Evolutionary conservation across 2,888 invertebrate genomes (phyloP), one percentile per base, ranked within the genome.

Genomic region (Drosophila quasianomalipes): DNA sequence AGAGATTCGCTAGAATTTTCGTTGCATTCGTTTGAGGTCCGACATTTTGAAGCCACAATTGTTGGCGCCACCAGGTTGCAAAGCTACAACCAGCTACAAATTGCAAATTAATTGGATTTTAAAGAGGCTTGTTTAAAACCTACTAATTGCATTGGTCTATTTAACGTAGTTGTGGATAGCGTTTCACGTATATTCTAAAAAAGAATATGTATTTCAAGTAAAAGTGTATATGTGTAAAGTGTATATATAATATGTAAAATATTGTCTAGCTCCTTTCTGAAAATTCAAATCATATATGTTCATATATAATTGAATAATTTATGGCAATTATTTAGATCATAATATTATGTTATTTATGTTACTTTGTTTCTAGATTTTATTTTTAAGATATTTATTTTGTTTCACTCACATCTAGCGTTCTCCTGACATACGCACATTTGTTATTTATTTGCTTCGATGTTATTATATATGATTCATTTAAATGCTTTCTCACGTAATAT

Each of bases 11-110:
- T n/a, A 19, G 33, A 62, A 58, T 63, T 64, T 81, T 55, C 35
- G 73, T 76, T 51, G 73, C 79, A 81, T 66, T 60, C 63, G 57
- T 74, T 81, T 79, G 39, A 53, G 81, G 69, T 61, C 53, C n/a
- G 58, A 28, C 72, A 52, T 47, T 51, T 47, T 53, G 28, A 30
- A 31, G 41, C 51, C 58, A 39, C 60, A 54, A 44, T 71, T 59
- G 70, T 59, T 57, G 63, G 70, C 49, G 51, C 60, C 51, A 19
- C 51, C 47, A 19, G 70, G 39, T 58, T 55, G 58, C 73, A 55
- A 35, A 39, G 60, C 53, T 33, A 33, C 33, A 33, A 33, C 33
- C 33, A 58, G 58, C 74, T 62, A 57, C 33, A 61, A 74, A 66
- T 60, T 74, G 28, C 47, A 79, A 51, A 74, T 76, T 74, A 79